A percentile compares a stretch with the other conserved stretches of the same genome.
Evolutionary conservation across 2,113 vertebrate species (phyloP).

Genomic region (Leucoraja erinaceus): DNA sequence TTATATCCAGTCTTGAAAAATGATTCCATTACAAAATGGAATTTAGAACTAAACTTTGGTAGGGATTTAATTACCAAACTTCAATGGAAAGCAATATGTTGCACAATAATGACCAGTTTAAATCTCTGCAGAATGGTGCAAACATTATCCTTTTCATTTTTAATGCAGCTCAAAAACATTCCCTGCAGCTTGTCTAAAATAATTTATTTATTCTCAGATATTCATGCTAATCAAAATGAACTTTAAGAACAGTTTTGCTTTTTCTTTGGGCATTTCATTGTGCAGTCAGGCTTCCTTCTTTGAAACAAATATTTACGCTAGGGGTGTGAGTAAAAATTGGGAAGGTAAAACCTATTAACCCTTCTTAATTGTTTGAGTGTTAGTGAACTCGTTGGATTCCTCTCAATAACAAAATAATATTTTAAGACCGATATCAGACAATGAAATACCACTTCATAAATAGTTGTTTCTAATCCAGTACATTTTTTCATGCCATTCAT

Average conservation of each 20-base stretch:
- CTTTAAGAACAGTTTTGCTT: neutral
- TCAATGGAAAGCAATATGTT: neutral
- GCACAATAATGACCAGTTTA: neutral
- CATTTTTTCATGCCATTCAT: too few relatives aligned
- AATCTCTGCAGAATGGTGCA: neutral
- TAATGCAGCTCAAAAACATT: neutral
- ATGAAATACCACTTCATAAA: neutral
- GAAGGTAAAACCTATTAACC: neutral
- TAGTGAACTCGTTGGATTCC: neutral
- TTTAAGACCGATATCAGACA: neutral
- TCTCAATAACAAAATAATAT: conserved; percentile 36
- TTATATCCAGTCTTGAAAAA: neutral
- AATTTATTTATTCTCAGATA: neutral
- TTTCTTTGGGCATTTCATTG: too few relatives aligned
- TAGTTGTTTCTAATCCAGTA: neutral
- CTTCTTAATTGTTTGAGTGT: neutral
- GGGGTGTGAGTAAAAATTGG: neutral
- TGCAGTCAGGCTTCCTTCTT: neutral
- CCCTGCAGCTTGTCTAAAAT: neutral
- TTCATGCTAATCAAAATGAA: neutral
- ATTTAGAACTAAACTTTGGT: neutral
- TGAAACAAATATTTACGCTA: neutral
- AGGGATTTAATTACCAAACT: neutral
- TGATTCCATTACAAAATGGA: neutral
- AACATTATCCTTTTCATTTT: neutral